Conservation (phyloP, 2,888 invertebrate species). For the Thumatha senex region DNA sequence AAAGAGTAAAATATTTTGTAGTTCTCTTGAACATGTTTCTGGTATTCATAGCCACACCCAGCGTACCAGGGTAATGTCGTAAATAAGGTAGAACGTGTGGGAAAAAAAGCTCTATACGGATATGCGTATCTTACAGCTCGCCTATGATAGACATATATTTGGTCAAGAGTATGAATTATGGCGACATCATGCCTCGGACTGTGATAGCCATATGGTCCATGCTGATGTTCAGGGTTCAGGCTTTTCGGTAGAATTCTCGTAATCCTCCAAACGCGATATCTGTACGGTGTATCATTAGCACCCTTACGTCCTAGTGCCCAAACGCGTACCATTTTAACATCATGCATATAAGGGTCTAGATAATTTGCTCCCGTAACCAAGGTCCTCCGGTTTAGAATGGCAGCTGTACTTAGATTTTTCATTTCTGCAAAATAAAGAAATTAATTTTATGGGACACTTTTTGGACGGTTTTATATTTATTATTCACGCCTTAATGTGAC, state of each 20-base stretch:
- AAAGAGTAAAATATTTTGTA: slow-evolving; percentile 46
- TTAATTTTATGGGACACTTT: background rate
- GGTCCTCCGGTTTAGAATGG: slow-evolving; percentile 48
- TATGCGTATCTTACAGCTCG: slow-evolving; percentile 29
- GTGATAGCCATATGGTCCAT: slow-evolving; percentile 54
- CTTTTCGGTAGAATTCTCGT: slow-evolving; percentile 49
- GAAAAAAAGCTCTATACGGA: slow-evolving; percentile 26
- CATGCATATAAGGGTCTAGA: slow-evolving; percentile 42
- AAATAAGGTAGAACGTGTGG: background rate
- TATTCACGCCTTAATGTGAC: too few species aligned
- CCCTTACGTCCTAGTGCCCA: slow-evolving; percentile 55
- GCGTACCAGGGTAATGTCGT: slow-evolving; percentile 28
- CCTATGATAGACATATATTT: slow-evolving; percentile 40
- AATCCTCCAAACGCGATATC: slow-evolving; percentile 54
- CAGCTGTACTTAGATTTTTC: slow-evolving; percentile 42
- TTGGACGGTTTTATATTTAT: too few species aligned
- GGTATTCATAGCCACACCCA: slow-evolving; percentile 51
- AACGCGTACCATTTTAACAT: slow-evolving; percentile 48
- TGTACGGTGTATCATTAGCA: slow-evolving; percentile 40
- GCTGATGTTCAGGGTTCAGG: slow-evolving; percentile 56
- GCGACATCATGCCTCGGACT: slow-evolving; percentile 52
- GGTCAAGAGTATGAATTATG: slow-evolving; percentile 46
- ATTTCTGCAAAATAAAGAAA: slow-evolving; percentile 40
- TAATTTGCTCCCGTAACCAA: slow-evolving; percentile 51
- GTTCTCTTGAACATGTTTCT: slow-evolving; percentile 52